Conservation (phyloP, 2,797 vertebrate species). For the Pelobates cultripes region DNA sequence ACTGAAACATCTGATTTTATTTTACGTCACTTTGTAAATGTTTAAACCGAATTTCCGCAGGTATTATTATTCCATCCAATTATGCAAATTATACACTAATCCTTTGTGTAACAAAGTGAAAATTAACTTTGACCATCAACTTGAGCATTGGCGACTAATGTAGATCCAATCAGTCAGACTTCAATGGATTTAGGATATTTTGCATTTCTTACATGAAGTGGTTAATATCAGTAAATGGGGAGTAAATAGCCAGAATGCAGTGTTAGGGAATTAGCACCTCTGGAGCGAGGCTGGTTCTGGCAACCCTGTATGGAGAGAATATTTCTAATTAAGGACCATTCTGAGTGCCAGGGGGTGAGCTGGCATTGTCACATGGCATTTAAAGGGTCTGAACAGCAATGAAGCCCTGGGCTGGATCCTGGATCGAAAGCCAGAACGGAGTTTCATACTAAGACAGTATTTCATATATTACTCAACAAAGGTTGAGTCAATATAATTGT, state of each 20-base stretch:
- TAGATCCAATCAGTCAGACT: too few relatives aligned
- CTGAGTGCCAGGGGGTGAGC: not conserved
- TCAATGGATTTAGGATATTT: too few relatives aligned
- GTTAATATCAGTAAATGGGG: not conserved
- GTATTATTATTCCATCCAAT: not conserved
- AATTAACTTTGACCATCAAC: not conserved
- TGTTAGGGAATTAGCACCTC: not conserved
- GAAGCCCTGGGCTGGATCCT: not conserved
- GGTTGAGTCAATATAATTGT: not conserved
- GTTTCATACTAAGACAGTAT: not conserved
- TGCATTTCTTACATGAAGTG: too few relatives aligned
- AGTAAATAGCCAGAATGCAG: not conserved
- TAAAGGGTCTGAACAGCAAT: not conserved
- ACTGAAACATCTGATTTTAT: not conserved
- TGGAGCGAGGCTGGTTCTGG: not conserved
- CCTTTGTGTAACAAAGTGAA: not conserved
- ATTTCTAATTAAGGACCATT: not conserved
- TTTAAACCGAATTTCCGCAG: not conserved
- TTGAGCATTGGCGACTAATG: too few relatives aligned
- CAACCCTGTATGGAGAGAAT: not conserved
- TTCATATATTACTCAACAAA: not conserved
- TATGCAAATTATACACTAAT: not conserved
- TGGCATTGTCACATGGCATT: not conserved
- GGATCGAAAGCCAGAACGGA: too few relatives aligned
- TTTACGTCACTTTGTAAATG: not conserved